phyloP scores from a whole-genome alignment of 2,888 invertebrate species.

The Caenorhabditis sp. region DNA sequence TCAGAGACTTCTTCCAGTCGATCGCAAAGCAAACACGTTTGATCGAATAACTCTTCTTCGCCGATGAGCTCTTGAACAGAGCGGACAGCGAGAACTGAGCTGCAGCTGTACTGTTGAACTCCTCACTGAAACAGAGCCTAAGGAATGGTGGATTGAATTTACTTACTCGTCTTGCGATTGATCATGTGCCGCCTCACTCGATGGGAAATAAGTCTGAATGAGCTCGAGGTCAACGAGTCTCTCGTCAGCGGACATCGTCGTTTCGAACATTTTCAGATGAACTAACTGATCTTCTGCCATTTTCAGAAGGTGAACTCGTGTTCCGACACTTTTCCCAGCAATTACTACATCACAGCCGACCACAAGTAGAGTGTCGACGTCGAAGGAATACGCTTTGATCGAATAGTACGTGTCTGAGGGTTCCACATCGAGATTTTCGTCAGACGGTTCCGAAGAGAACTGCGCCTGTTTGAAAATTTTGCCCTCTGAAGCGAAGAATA shows the following conservation, averaged over 20 bases:
- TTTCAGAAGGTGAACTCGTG: conserved; percentile 46
- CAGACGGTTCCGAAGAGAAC: no score
- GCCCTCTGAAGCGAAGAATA: conserved; percentile 9
- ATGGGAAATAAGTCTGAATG: conserved; percentile 38
- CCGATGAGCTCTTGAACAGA: conserved; percentile 43
- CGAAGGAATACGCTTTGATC: conserved; percentile 38
- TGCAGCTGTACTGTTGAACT: neutral
- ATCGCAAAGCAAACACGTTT: conserved; percentile 40
- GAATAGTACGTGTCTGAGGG: conserved; percentile 12
- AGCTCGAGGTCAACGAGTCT: conserved; percentile 36
- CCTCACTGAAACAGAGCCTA: conserved; percentile 29
- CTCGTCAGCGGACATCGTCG: conserved; percentile 18
- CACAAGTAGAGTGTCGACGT: conserved; percentile 31
- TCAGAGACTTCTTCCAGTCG: conserved; percentile 25
- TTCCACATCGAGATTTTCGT: neutral
- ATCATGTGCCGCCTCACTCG: conserved; percentile 20
- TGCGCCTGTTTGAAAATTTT: neutral
- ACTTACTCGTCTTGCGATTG: no score
- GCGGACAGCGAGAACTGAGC: conserved; percentile 39
- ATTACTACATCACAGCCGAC: conserved; percentile 26
- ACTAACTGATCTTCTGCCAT: conserved; percentile 20
- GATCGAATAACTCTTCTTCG: conserved; percentile 40
- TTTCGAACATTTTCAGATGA: conserved; percentile 42
- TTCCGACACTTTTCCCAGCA: conserved; percentile 15
- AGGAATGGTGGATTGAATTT: no score